These are phyloP conservation scores for Momotus momota DNA, from an alignment of 2,797 vertebrate species.

Conservation along the genomic window DNA sequence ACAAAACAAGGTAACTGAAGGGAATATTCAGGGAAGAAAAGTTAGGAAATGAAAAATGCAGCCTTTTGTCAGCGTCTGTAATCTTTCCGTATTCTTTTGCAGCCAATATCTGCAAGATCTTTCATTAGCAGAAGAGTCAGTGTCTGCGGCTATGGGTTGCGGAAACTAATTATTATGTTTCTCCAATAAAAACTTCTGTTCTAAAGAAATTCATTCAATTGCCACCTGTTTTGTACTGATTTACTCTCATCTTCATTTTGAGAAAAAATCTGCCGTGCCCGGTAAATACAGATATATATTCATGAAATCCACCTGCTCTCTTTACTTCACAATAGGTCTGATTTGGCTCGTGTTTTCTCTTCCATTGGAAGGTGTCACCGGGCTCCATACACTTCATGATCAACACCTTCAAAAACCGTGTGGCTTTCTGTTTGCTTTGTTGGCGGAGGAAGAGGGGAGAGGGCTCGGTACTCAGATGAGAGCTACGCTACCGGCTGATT, in stretches of 20 bases:
- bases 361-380: slow-evolving; percentile 1
- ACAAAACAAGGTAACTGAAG: slow-evolving; percentile 66
- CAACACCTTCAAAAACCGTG: slow-evolving; percentile 22
- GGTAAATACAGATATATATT: slow-evolving; percentile 35
- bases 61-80: slow-evolving; percentile 32
- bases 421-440: slow-evolving; percentile 37
- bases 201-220: slow-evolving; percentile 46
- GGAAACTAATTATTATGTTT: slow-evolving; percentile 44
- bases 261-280: slow-evolving; percentile 7
- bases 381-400: not conserved
- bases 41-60: slow-evolving; percentile 49
- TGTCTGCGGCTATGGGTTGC: not conserved
- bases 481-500: slow-evolving; percentile 20
- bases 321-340: slow-evolving; percentile 57
- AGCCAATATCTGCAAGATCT: slow-evolving; percentile 13
- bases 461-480: not conserved
- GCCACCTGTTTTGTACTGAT: slow-evolving; percentile 30
- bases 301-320: slow-evolving; percentile 65
- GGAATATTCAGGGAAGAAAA: slow-evolving; percentile 45
- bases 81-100: slow-evolving; percentile 49
- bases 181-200: slow-evolving; percentile 61
- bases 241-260: slow-evolving; percentile 15
- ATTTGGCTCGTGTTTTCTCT: slow-evolving; percentile 34
- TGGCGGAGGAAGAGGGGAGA: not conserved
- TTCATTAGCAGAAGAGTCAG: slow-evolving; percentile 27